Base-by-base conservation (phyloP, 1,140 invertebrate species). In the Panagrolaimus sp. region DNA sequence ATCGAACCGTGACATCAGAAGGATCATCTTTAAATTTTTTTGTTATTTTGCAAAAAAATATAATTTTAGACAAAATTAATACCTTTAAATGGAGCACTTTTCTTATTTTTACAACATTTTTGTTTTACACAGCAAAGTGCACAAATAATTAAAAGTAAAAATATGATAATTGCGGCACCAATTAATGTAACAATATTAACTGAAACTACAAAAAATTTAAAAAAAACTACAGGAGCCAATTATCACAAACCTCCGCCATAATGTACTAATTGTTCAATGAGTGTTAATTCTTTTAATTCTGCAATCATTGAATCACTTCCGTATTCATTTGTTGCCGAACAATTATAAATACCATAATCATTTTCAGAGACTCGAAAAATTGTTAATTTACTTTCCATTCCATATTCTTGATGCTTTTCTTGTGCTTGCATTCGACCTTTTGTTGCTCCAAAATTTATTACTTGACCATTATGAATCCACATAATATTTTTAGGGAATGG, bases 281-380 rank as follows among this genome's bases (percentile, higher is more conserved):
- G 17, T 21, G 68, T 68, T 21, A 69, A 44, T 48, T 74, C 71
- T 46, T 46, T 21, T 24, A 72, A n/a, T 70, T 74, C 63, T 32
- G 71, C 67, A 66, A 52, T 28, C 44, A 62, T 46, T 12, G 70
- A 75, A 21, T 74, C 64, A 24, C 32, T 48, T 47, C 76, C 76
- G 14, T 75, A 67, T 21, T 74, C 75, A 55, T 77, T 77, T 28
- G 71, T 70, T 12, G 76, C 74, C 9, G 76, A 68, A 47, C 76
- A 77, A 52, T 77, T 77, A 69, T 77, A 77, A 32, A 46, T 28
- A 12, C 76, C 76, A 52, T 74, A 74, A 46, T 77, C 76, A 17
- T 45, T 68, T 73, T 69, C 7, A 78, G 24, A 26, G 70, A 48
- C 21, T 65, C 55, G 65, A 26, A 58, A 58, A 58, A 77, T 74